These are phyloP conservation scores for Lissocephala sabroskyi DNA, from an alignment of 2,888 invertebrate genomes.

Conservation along the genomic window DNA sequence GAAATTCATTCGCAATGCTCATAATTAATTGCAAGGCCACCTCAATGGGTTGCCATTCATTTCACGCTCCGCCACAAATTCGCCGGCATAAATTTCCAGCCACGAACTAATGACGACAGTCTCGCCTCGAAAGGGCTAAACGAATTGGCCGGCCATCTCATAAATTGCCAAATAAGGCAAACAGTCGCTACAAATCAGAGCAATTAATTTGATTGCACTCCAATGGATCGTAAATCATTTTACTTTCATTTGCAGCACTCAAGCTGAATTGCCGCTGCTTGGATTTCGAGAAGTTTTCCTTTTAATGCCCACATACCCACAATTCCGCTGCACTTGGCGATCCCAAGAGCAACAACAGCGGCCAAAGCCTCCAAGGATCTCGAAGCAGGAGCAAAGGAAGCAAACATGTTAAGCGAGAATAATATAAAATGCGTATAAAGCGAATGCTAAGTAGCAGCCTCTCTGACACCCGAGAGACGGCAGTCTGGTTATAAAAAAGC, in stretches of 20 bases:
- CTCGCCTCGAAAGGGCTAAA: too few species aligned
- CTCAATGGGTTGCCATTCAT: too few species aligned
- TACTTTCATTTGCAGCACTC: slow-evolving; percentile 11
- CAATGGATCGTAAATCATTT: slow-evolving; percentile 44
- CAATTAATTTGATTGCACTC: slow-evolving; percentile 38
- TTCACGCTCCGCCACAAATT: too few species aligned
- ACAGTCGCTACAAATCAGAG: too few species aligned
- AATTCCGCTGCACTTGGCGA: slow-evolving; percentile 24
- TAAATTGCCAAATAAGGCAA: too few species aligned
- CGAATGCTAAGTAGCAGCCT: slow-evolving; percentile 32
- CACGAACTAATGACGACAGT: too few species aligned
- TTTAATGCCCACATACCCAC: slow-evolving; percentile 40
- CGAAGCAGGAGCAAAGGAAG: slow-evolving; percentile 2
- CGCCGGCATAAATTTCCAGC: too few species aligned
- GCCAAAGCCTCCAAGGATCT: not conserved
- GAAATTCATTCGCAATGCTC: slow-evolving; percentile 36
- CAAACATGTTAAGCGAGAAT: not conserved
- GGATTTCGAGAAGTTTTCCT: slow-evolving; percentile 16
- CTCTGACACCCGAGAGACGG: too few species aligned
- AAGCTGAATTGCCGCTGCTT: slow-evolving; percentile 12
- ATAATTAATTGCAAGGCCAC: slow-evolving; percentile 42
- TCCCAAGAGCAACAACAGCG: slow-evolving; percentile 17
- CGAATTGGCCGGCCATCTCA: too few species aligned
- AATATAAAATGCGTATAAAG: slow-evolving; percentile 42
- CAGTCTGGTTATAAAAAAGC: too few species aligned